phyloP scores from a whole-genome alignment of 2,888 invertebrate species.

The Pachliopta kotzebuea region DNA sequence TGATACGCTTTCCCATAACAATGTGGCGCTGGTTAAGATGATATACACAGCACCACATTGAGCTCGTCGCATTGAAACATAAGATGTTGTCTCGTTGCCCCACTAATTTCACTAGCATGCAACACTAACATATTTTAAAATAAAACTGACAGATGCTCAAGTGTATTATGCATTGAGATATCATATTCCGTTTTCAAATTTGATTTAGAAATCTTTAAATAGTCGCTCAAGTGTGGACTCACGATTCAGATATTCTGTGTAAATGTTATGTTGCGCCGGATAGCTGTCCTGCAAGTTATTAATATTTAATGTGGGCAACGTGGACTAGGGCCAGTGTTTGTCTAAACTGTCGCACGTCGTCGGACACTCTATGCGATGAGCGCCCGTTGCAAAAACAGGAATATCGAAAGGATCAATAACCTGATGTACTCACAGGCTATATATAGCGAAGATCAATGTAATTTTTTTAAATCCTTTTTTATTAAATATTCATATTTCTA shows the following conservation, averaged over 20 bases:
- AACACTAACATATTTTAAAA: too few species aligned
- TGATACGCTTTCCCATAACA: too few species aligned
- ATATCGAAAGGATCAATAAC: neutral
- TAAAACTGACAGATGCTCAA: too few species aligned
- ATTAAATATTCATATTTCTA: too few species aligned
- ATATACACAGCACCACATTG: too few species aligned
- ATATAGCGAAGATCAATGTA: neutral
- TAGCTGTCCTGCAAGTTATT: constrained; percentile 1
- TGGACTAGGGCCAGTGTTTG: neutral
- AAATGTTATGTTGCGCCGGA: constrained; percentile 3
- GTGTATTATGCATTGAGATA: too few species aligned
- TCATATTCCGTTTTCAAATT: neutral
- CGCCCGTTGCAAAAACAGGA: neutral
- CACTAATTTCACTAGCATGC: too few species aligned
- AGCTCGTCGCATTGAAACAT: too few species aligned
- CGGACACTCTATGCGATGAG: neutral
- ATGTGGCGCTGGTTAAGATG: too few species aligned
- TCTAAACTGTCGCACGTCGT: neutral
- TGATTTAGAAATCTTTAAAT: constrained; percentile 2
- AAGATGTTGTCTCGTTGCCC: too few species aligned
- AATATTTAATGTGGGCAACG: constrained; percentile 7
- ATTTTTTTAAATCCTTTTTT: neutral
- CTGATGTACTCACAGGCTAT: neutral
- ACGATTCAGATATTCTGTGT: neutral
- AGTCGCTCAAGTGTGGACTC: neutral